Evolutionary conservation across 2,888 invertebrate genomes (phyloP), one percentile per base, ranked within the genome.

Genomic region (Luperina nickerlii): DNA sequence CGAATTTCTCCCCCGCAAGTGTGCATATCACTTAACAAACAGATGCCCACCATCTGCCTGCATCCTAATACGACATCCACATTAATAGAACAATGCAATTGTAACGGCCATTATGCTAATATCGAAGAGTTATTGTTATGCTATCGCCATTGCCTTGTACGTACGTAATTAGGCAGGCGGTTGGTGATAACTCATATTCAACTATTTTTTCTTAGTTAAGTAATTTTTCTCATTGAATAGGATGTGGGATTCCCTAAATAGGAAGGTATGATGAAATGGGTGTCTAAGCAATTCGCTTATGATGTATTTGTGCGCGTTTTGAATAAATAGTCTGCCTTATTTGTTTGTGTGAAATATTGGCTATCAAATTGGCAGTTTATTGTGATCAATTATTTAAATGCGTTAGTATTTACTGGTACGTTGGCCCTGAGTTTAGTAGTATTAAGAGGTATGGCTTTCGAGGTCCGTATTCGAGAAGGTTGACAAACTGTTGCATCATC

Each of bases 1-100:
- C 20, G 24, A 70, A 75, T 88, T 85, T 78, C 54, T 79, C n/a
- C 38, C 51, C 20, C 57, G 2, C 75, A 38, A 77, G 76, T 87
- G 80, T 81, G 20, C 65, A 87, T 80, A 63, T 24, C 9, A 13
- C 89, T 74, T 84, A 79, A 86, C n/a, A 74, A 91, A 87, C 91
- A 89, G 87, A 90, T 90, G 91, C 79, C 38, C 7, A 11, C 77
- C 90, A 90, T 87, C 91, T 91, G 91, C 89, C 83, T 63, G 74
- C 77, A 73, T 82, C 91, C 88, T 85, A 87, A 87, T 85, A 85
- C 76, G 88, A 84, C 75, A 66, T 78, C 84, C 78, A 81, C 85
- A 82, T 83, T 83, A 83, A 76, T 83, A 76, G 89, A 89, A 90
- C 90, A 91, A 91, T 90, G 82, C 84, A 62, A 73, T 81, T 83